These are phyloP conservation scores for Calliscelio sp. DNA, from an alignment of 2,888 invertebrate species.

Conservation along the genomic window DNA sequence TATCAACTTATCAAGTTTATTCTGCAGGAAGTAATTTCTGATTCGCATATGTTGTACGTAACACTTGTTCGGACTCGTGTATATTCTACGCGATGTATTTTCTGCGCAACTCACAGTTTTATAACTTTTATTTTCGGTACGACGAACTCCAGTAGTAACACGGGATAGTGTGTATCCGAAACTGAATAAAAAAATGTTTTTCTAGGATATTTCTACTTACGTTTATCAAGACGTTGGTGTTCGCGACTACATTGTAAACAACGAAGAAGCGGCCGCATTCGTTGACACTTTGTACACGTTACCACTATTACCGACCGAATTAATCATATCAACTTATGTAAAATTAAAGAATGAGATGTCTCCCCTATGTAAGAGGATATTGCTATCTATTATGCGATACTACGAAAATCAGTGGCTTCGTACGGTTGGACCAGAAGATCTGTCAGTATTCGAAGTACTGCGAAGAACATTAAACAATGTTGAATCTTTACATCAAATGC, in stretches of 20 bases:
- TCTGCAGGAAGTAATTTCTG: too few relatives aligned
- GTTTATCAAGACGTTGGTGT: neutral
- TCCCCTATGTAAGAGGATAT: too few relatives aligned
- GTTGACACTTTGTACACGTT: neutral
- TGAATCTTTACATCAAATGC: neutral
- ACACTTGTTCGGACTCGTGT: too few relatives aligned
- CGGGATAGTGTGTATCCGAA: too few relatives aligned
- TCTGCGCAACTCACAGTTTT: too few relatives aligned
- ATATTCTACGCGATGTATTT: too few relatives aligned
- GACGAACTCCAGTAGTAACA: too few relatives aligned
- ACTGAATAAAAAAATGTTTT: neutral
- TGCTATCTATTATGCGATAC: neutral
- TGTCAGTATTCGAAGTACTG: neutral
- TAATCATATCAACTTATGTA: neutral
- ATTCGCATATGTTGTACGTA: too few relatives aligned
- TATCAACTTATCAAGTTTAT: too few relatives aligned
- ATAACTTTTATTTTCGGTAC: too few relatives aligned
- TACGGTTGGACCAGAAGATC: neutral
- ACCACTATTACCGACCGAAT: neutral
- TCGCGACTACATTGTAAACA: neutral
- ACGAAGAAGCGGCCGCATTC: neutral
- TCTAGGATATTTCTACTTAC: neutral
- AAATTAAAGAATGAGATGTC: neutral
- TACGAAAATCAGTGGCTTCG: neutral
- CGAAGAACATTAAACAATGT: slow-evolving; percentile 4